These are phyloP conservation scores for Luperina testacea DNA, from an alignment of 2,888 invertebrate genomes.

Conservation along the genomic window DNA sequence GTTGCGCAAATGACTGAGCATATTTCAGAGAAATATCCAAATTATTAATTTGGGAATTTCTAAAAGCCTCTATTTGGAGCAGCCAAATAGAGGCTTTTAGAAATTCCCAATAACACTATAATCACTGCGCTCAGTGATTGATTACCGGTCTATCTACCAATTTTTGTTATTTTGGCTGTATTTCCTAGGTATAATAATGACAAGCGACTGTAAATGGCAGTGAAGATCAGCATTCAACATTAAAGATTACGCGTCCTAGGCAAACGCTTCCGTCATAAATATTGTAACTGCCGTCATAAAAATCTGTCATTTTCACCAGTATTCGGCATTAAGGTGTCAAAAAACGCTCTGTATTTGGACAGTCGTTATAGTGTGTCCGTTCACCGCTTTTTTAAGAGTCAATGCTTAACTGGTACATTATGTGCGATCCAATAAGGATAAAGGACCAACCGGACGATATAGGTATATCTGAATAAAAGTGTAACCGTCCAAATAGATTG, in stretches of 20 bases:
- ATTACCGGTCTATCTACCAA: not conserved
- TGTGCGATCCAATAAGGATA: not conserved
- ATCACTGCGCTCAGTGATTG: not conserved
- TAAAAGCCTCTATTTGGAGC: not conserved
- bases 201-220: not conserved
- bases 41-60: constrained; percentile 2
- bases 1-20: constrained; percentile 31
- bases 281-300: too few species aligned
- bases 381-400: not conserved
- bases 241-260: not conserved
- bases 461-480: not conserved
- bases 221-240: not conserved
- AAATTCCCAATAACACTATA: constrained; percentile 24
- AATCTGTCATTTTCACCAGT: not conserved
- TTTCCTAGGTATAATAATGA: not conserved
- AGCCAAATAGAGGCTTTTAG: too few species aligned
- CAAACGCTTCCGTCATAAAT: too few species aligned
- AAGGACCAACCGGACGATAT: not conserved
- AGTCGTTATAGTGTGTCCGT: not conserved
- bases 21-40: constrained; percentile 37
- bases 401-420: not conserved
- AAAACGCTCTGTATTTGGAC: not conserved
- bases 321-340: not conserved
- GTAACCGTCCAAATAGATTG: not conserved
- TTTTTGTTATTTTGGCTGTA: not conserved